These are phyloP conservation scores for Bubo bubo DNA, from an alignment of 2,113 vertebrate genomes.

Conservation along the genomic window DNA sequence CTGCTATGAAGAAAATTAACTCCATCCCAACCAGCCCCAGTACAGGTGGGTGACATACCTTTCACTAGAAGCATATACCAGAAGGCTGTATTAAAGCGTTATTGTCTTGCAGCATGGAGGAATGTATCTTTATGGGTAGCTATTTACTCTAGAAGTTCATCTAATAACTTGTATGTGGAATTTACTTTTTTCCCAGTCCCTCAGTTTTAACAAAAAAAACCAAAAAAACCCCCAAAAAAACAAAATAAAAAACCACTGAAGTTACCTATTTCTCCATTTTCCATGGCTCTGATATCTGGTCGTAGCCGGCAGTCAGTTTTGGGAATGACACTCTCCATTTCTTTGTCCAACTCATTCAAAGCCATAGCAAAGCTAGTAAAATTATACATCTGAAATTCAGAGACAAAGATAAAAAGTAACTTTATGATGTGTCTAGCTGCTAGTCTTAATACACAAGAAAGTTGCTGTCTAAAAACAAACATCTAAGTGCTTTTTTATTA, in stretches of 20 bases:
- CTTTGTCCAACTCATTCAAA: constrained; percentile 91
- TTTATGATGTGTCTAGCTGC: neutral
- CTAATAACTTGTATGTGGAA: neutral
- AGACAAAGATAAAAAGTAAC: neutral
- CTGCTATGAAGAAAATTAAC: neutral
- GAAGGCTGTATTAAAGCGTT: neutral
- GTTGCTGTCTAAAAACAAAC: neutral
- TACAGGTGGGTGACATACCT: neutral
- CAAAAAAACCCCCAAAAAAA: too few relatives aligned
- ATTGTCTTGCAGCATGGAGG: neutral
- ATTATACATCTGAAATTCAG: constrained; percentile 89
- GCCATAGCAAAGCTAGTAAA: constrained; percentile 96
- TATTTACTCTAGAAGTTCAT: neutral
- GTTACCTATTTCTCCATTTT: constrained; percentile 95
- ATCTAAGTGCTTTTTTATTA: neutral
- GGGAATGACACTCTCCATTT: constrained; percentile 88
- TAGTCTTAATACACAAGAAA: neutral
- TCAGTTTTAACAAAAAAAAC: neutral
- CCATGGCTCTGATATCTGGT: constrained; percentile 95
- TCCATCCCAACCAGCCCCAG: neutral
- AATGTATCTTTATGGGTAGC: neutral
- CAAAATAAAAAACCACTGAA: neutral
- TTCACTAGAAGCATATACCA: neutral
- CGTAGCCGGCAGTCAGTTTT: constrained; percentile 92
- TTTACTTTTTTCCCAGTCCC: neutral